A percentile compares a stretch with the other conserved stretches of the same genome.
phyloP scores from a whole-genome alignment of 1,140 invertebrate species.

The Cydia fagiglandana region DNA sequence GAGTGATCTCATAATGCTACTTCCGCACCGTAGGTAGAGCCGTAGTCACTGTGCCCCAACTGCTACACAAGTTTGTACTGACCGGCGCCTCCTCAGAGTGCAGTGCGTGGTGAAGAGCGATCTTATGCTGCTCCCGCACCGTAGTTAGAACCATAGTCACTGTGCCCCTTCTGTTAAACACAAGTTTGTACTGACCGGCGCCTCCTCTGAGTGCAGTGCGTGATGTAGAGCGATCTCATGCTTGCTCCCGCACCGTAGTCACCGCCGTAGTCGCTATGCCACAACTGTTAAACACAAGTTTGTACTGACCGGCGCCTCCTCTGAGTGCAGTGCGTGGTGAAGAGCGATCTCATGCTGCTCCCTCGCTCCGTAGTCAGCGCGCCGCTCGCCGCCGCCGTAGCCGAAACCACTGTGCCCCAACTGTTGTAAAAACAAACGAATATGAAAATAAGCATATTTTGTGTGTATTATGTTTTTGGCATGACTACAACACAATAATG shows the following conservation, averaged over 20 bases:
- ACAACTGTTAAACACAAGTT: conserved; percentile 49
- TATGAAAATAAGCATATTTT: background rate
- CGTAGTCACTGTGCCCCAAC: too few species aligned
- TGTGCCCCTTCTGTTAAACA: too few species aligned
- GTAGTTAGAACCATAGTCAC: too few species aligned
- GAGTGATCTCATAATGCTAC: too few species aligned
- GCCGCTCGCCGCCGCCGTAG: conserved; percentile 75
- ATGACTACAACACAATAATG: background rate
- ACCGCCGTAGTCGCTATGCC: conserved; percentile 79
- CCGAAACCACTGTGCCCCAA: conserved; percentile 81
- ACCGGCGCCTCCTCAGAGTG: too few species aligned
- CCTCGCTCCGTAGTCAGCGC: conserved; percentile 81
- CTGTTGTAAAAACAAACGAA: conserved; percentile 47
- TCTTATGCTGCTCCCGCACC: too few species aligned
- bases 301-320: conserved; percentile 81
- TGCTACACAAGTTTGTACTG: too few species aligned
- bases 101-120: too few species aligned
- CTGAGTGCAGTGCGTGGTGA: conserved; percentile 84
- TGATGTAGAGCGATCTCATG: conserved; percentile 84
- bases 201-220: conserved; percentile 85
- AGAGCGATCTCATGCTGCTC: conserved; percentile 83
- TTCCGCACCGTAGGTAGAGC: too few species aligned
- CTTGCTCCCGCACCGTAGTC: conserved; percentile 81
- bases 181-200: conserved; percentile 54
- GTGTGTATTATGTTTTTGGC: background rate